Evolutionary conservation across 2,888 invertebrate species (phyloP), one percentile per base, ranked within the genome.

Genomic region (Phrixothrix hirtus): DNA sequence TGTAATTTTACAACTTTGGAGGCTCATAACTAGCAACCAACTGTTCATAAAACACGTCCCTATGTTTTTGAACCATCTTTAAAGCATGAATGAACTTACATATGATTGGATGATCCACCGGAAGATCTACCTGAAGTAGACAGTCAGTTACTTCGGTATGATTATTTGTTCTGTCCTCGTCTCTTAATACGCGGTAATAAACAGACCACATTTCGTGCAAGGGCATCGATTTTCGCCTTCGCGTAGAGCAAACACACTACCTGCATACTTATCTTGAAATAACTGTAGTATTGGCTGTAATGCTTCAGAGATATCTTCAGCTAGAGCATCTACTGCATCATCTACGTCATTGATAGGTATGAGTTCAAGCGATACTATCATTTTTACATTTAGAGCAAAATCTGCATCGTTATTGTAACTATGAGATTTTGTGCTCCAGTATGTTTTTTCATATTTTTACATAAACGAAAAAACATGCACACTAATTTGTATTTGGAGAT

Each of bases 121-220:
- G 16, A 34, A 34, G 34, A 2, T 34, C 21, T 25, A 21, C 11
- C 11, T 37, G 1, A 37, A 37, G 21, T 17, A 17, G 37, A 15
- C 34, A 15, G 37, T 37, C 9, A 2, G 37, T 25, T 37, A 25
- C 21, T 25, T 37, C 21, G 21, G 37, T 10, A 25, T 25, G 4
- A 37, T 37, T 37, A 11, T 37, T 37, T 12, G 37, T 37, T 37
- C 37, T 17, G 25, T 37, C 37, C 2, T 11, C 14, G 14, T 13
- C 11, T 25, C 12, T 11, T 25, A 37, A 25, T 25, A 37, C 37
- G 11, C 37, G 5, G 7, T 31, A 17, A 37, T 37, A 37, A 5
- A 37, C 25, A 25, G 21, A 25, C 37, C 37, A 37, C 37, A 37
- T 37, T 37, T 37, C 11, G 25, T 17, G 37, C 10, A 25, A 37